phyloP scores from a whole-genome alignment of 2,113 vertebrate species.

The Hippopotamus amphibius region DNA sequence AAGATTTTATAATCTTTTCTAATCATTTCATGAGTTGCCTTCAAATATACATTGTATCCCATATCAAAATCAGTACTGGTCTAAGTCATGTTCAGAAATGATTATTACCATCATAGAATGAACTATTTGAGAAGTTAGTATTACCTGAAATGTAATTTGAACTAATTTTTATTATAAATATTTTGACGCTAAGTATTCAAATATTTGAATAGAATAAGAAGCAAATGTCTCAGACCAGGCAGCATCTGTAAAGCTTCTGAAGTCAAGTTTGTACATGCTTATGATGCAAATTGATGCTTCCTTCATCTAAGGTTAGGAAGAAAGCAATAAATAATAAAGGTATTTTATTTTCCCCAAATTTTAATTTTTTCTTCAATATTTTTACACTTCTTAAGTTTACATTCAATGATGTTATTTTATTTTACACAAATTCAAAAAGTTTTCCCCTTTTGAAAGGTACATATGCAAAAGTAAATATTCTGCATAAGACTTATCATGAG shows the following conservation, averaged over 20 bases:
- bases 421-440: neutral
- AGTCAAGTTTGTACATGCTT: neutral
- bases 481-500: neutral
- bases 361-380: neutral
- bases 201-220: neutral
- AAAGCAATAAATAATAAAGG: neutral
- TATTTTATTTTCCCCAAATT: neutral
- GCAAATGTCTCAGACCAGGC: neutral
- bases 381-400: neutral
- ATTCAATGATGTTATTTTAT: neutral
- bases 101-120: neutral
- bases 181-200: neutral
- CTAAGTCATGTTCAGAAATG: neutral
- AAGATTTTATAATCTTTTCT: neutral
- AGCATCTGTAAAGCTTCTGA: no score
- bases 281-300: neutral
- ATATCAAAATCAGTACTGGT: neutral
- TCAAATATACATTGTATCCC: neutral
- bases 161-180: neutral
- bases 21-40: neutral
- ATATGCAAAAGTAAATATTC: neutral
- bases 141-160: neutral
- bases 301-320: neutral
- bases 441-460: neutral
- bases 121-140: neutral